phyloP scores from a whole-genome alignment of 2,888 invertebrate species.

The Lasiommata megera region DNA sequence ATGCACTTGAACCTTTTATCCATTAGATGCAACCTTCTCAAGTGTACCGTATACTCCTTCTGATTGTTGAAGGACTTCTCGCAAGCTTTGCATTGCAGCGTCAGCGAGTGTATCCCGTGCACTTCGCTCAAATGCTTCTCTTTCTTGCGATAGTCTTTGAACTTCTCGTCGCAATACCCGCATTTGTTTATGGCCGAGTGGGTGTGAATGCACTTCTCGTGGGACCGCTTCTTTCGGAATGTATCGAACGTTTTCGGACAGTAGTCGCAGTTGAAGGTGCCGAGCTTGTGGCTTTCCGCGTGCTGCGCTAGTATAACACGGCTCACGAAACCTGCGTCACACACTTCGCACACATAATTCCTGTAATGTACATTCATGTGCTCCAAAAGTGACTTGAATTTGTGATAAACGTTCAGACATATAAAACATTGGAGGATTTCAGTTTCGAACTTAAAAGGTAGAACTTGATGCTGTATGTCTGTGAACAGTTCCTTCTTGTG shows the following conservation, averaged over 20 bases:
- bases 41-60: conserved; percentile 48
- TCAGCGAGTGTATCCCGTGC: conserved; percentile 45
- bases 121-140: conserved; percentile 48
- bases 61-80: conserved; percentile 48
- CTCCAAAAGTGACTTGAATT: conserved; percentile 50
- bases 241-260: conserved; percentile 75
- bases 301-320: conserved; percentile 52
- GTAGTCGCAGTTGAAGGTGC: conserved; percentile 52
- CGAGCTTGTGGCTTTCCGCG: conserved; percentile 50
- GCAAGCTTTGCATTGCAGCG: conserved; percentile 52
- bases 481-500: conserved; percentile 39
- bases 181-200: conserved; percentile 52
- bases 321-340: conserved; percentile 58
- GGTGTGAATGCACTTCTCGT: conserved; percentile 64
- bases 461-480: conserved; percentile 45
- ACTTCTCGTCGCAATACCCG: conserved; percentile 54
- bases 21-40: conserved; percentile 55
- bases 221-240: conserved; percentile 61
- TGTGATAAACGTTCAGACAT: conserved; percentile 41
- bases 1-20: conserved; percentile 42
- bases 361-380: conserved; percentile 64
- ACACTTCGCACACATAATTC: conserved; percentile 57
- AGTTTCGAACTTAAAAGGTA: conserved; percentile 50
- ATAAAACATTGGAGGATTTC: conserved; percentile 39
- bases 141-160: conserved; percentile 49